A percentile compares a stretch with the other conserved stretches of the same genome.
phyloP scores from a whole-genome alignment of 2,797 vertebrate species.

The Notolabrus celidotus region DNA sequence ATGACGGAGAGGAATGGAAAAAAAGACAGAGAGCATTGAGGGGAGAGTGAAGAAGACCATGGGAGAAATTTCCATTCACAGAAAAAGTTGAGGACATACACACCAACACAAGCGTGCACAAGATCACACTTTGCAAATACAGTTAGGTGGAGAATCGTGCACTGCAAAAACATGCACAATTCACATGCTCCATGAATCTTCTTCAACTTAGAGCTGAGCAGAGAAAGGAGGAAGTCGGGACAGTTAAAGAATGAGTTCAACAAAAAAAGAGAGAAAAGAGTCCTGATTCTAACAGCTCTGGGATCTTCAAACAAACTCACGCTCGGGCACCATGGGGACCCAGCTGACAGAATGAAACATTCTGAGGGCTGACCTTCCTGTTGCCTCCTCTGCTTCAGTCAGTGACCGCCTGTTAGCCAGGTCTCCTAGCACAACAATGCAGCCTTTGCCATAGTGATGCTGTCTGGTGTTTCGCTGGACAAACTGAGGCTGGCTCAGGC shows the following conservation, averaged over 20 bases:
- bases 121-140: constrained; percentile 9
- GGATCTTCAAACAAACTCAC: constrained; percentile 96
- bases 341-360: constrained; percentile 86
- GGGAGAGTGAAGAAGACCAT: constrained; percentile 79
- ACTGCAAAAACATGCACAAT: constrained; percentile 28
- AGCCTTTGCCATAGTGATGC: constrained; percentile 87
- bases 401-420: constrained; percentile 88
- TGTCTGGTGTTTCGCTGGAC: constrained; percentile 86
- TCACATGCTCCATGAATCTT: constrained; percentile 32
- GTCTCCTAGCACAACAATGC: constrained; percentile 87
- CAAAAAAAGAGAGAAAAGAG: constrained; percentile 49
- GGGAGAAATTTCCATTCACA: constrained; percentile 89
- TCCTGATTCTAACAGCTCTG: constrained; percentile 86
- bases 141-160: constrained; percentile 23
- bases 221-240: constrained; percentile 22
- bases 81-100: constrained; percentile 30
- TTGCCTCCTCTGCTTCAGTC: constrained; percentile 85
- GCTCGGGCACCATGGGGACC: constrained; percentile 90
- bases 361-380: constrained; percentile 89
- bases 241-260: constrained; percentile 35
- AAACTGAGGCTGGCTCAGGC: constrained; percentile 86
- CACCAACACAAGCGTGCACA: constrained; percentile 29
- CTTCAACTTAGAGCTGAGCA: constrained; percentile 28
- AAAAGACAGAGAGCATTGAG: constrained; percentile 67
- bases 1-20: constrained; percentile 75